phyloP scores from a whole-genome alignment of 2,888 invertebrate genomes.

The Ptychoptera albimana region DNA sequence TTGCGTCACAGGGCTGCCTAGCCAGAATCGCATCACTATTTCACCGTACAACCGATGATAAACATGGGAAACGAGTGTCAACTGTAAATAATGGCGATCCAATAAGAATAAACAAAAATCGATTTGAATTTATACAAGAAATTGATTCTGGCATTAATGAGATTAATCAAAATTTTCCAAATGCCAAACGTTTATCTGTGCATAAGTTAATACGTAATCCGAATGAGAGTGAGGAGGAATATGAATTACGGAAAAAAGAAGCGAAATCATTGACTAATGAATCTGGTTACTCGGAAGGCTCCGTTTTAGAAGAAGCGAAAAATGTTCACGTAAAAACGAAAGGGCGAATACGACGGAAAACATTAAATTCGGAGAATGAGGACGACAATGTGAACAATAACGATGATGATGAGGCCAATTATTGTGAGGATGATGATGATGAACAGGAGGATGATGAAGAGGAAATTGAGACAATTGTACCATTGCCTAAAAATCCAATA shows the following conservation, averaged over 20 bases:
- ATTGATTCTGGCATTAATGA: neutral
- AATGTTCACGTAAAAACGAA: conserved; percentile 26
- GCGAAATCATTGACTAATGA: conserved; percentile 1
- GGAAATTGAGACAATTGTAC: conserved; percentile 30
- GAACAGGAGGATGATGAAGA: conserved; percentile 31
- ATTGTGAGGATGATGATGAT: conserved; percentile 29
- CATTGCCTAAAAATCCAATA: conserved; percentile 9
- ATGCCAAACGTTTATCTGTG: neutral
- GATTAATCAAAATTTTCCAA: neutral
- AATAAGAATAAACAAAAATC: too few relatives aligned
- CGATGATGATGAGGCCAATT: conserved; percentile 18
- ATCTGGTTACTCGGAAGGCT: neutral
- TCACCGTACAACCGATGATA: conserved; percentile 1
- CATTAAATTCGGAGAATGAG: conserved; percentile 18
- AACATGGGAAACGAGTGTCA: too few relatives aligned
- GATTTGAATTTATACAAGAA: neutral
- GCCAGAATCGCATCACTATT: conserved; percentile 6
- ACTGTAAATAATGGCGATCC: too few relatives aligned
- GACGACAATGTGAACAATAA: conserved; percentile 21
- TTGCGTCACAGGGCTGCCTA: conserved; percentile 6
- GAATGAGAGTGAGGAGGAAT: neutral
- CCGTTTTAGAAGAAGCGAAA: neutral
- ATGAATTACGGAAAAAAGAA: neutral
- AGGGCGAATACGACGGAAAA: conserved; percentile 19
- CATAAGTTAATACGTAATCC: neutral